These are phyloP conservation scores for Conus ventricosus DNA, from an alignment of 1,140 invertebrate species.

Conservation along the genomic window DNA sequence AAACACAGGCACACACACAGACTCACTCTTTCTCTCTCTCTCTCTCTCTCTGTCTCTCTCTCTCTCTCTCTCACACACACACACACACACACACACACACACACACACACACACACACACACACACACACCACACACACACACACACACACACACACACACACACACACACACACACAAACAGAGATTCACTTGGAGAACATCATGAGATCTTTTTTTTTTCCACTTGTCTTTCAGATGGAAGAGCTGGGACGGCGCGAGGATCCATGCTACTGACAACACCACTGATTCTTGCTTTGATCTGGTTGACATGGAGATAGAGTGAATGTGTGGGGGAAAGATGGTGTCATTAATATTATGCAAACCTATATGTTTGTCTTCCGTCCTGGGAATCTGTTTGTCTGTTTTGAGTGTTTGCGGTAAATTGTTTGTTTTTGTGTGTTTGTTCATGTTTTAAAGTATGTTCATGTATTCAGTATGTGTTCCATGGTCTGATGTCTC, in stretches of 20 bases:
- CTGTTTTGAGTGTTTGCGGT: not conserved
- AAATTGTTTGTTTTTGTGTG: constrained; percentile 3
- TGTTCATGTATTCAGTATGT: not conserved
- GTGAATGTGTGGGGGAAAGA: not conserved
- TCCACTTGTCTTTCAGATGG: not conserved
- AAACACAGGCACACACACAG: no score
- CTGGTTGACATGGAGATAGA: not conserved
- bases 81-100: no score
- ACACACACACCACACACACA: no score
- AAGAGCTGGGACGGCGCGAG: not conserved
- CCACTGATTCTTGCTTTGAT: not conserved
- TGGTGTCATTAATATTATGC: not conserved
- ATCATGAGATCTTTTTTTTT: constrained; percentile 7
- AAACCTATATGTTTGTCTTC: not conserved
- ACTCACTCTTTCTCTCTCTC: no score
- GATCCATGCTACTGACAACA: not conserved
- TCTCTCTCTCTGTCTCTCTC: no score
- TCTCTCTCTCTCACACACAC: no score
- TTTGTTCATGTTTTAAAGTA: not conserved
- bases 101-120: no score
- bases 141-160: no score
- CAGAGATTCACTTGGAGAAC: no score
- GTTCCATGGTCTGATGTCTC: no score
- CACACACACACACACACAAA: no score
- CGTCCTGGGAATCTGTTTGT: not conserved